phyloP scores from a whole-genome alignment of 2,113 vertebrate species.

The Syrrhaptes paradoxus region DNA sequence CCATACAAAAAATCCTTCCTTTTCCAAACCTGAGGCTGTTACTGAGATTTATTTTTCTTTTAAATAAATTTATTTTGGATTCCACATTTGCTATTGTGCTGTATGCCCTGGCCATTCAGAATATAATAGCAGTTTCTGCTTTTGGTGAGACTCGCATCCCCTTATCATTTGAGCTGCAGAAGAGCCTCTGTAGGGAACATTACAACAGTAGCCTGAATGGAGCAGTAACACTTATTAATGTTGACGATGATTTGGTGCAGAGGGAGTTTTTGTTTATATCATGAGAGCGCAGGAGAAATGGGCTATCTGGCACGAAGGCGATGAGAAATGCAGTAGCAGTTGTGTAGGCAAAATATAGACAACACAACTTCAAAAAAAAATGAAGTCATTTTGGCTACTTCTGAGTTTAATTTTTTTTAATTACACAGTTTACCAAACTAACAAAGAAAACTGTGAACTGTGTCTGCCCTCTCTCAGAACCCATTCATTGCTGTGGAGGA shows the following conservation, averaged over 20 bases:
- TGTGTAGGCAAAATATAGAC: not conserved
- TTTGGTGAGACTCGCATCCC: not conserved
- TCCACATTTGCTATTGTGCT: not conserved
- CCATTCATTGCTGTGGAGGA: not conserved
- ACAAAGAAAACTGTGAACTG: not conserved
- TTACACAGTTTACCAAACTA: not conserved
- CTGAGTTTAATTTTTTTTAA: not conserved
- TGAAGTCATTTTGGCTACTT: not conserved
- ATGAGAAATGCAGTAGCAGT: not conserved
- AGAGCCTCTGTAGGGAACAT: not conserved
- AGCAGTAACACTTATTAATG: not conserved
- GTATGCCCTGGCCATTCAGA: not conserved
- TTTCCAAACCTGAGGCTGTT: not conserved
- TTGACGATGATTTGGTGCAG: not conserved
- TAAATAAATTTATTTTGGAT: not conserved
- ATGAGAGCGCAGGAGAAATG: not conserved
- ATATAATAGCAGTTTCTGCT: not conserved
- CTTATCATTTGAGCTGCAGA: not conserved
- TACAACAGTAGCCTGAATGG: not conserved
- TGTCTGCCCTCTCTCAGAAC: not conserved
- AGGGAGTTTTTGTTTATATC: not conserved
- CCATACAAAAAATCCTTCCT: not conserved
- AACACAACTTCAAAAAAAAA: not conserved
- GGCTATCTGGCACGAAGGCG: not conserved
- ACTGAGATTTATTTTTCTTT: not conserved